Percentiles rank a stretch among this genome's conserved stretches.
Conservation (phyloP, 2,113 vertebrate species). For the Trochalopteron elliotii region DNA sequence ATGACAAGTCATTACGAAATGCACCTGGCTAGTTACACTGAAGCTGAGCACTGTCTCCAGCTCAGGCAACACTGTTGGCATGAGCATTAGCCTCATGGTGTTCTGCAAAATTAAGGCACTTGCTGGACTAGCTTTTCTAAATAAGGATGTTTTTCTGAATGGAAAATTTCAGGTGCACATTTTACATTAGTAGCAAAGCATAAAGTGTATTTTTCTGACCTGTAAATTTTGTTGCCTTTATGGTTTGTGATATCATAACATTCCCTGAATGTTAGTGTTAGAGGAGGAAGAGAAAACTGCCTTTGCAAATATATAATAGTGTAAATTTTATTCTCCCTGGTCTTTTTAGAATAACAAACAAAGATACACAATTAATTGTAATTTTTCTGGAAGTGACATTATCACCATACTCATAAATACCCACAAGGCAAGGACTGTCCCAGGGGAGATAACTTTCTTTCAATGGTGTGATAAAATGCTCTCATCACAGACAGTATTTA, state of each 20-base stretch:
- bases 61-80: neutral
- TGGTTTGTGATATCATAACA: neutral
- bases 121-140: neutral
- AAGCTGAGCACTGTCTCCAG: neutral
- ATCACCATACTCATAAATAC: neutral
- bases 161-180: neutral
- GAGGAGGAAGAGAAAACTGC: neutral
- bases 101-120: neutral
- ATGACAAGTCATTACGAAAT: neutral
- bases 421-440: neutral
- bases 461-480: neutral
- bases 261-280: neutral
- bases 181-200: neutral
- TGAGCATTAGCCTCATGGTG: neutral
- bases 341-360: slow-evolving; percentile 27
- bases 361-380: neutral
- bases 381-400: slow-evolving; percentile 23
- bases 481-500: slow-evolving; percentile 1
- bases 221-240: neutral
- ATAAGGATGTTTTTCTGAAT: neutral
- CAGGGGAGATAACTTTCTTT: neutral
- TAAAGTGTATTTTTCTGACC: neutral
- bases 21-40: neutral
- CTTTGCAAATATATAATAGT: neutral
- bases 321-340: neutral